These are phyloP conservation scores for Myotis davidii DNA, from an alignment of 2,113 vertebrate genomes.

Conservation along the genomic window DNA sequence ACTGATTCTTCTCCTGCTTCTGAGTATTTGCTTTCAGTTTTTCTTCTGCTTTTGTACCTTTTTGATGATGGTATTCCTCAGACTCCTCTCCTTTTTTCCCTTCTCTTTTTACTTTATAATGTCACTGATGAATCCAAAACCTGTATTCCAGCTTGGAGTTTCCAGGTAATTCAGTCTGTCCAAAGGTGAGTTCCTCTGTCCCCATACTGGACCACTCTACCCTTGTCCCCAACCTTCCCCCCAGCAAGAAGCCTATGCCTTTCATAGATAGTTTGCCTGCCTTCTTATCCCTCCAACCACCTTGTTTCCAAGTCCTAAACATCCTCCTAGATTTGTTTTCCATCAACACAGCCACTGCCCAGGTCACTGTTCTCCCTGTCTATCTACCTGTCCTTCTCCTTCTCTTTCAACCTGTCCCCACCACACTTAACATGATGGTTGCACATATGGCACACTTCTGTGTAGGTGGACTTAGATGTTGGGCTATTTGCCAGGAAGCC, in stretches of 20 bases:
- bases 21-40: accelerated
- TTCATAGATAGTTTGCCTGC: neutral
- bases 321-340: neutral
- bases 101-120: neutral
- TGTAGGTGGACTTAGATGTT: neutral
- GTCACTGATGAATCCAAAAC: neutral
- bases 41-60: neutral
- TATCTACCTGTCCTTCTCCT: neutral
- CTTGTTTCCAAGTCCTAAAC: neutral
- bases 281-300: neutral
- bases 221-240: accelerated
- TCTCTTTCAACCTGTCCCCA: neutral
- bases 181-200: neutral
- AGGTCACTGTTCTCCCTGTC: neutral
- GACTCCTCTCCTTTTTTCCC: neutral
- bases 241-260: neutral
- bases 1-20: neutral
- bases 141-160: neutral
- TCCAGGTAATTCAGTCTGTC: neutral
- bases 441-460: neutral
- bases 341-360: neutral
- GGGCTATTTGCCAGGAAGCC: neutral
- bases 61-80: neutral
- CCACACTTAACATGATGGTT: too few species aligned
- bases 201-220: accelerated